These are phyloP conservation scores for Pangasius krempfi DNA, from an alignment of 2,797 vertebrate species.

Conservation along the genomic window DNA sequence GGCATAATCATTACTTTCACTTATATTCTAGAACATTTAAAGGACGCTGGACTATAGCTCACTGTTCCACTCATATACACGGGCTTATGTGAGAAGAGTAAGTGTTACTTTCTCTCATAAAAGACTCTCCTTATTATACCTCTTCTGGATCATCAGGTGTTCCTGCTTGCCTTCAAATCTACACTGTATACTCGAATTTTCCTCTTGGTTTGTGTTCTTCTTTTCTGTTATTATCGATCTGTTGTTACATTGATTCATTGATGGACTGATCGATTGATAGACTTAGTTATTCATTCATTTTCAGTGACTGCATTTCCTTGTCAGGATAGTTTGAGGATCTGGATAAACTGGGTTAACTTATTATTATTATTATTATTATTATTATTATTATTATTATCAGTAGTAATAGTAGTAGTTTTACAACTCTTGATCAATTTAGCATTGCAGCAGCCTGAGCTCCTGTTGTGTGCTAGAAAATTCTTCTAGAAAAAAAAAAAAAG, in stretches of 20 bases:
- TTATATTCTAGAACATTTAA: neutral
- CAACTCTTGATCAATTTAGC: too few relatives aligned
- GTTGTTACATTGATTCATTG: conserved; percentile 63
- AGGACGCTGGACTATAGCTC: conserved; percentile 48
- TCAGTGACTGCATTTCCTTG: neutral
- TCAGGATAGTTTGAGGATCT: neutral
- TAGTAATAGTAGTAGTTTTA: too few relatives aligned
- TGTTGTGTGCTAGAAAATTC: too few relatives aligned
- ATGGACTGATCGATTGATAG: neutral
- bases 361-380: neutral
- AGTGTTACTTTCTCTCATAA: conserved; percentile 58
- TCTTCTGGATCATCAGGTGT: conserved; percentile 66
- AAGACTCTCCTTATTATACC: conserved; percentile 55
- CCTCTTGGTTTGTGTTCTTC: conserved; percentile 57
- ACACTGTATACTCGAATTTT: neutral
- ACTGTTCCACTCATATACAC: conserved; percentile 58
- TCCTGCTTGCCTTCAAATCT: neutral
- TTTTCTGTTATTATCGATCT: conserved; percentile 48
- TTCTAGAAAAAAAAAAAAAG: too few relatives aligned
- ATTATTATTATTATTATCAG: neutral
- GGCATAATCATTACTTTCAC: neutral
- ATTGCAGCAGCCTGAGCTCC: too few relatives aligned
- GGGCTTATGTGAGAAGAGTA: conserved; percentile 61
- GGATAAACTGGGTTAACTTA: neutral
- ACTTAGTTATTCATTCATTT: neutral